A percentile compares a stretch with the other conserved stretches of the same genome.
These are phyloP conservation scores for Siniperca scherzeri DNA, from an alignment of 2,797 vertebrate genomes.

Conservation along the genomic window DNA sequence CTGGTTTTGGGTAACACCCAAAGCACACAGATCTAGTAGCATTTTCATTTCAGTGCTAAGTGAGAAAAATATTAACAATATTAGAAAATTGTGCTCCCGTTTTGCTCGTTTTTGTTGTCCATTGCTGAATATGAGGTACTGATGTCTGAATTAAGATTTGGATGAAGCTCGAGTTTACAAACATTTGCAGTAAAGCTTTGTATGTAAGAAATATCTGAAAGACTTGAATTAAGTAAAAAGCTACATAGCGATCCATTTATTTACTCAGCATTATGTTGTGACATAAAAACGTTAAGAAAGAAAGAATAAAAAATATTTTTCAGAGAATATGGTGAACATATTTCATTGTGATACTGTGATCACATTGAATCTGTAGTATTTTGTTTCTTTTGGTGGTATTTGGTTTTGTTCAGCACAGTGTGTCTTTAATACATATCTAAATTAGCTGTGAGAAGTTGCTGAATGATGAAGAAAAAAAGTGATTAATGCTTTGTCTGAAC, in stretches of 20 bases:
- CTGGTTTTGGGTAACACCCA: constrained; percentile 39
- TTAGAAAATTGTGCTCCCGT: constrained; percentile 16
- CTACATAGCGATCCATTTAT: not conserved
- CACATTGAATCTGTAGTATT: constrained; percentile 14
- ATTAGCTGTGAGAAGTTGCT: not conserved
- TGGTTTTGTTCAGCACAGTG: constrained; percentile 13
- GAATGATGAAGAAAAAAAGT: not conserved
- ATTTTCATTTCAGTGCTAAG: constrained; percentile 66
- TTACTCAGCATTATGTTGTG: not conserved
- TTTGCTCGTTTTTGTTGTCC: constrained; percentile 1
- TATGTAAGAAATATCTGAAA: constrained; percentile 10
- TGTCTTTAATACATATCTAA: constrained; percentile 10
- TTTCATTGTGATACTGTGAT: not conserved
- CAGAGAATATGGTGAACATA: not conserved
- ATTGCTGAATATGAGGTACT: constrained; percentile 56
- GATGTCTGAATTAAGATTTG: constrained; percentile 45
- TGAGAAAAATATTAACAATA: constrained; percentile 54
- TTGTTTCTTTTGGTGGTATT: constrained; percentile 9
- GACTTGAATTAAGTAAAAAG: constrained; percentile 20
- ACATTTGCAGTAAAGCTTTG: constrained; percentile 51
- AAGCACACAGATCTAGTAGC: constrained; percentile 58
- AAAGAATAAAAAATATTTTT: not conserved
- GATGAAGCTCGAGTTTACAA: constrained; percentile 43
- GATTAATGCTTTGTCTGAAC: constrained; percentile 24
- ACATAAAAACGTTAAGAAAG: not conserved